A percentile compares a stretch with the other conserved stretches of the same genome.
Conservation (phyloP, 1,140 invertebrate genomes). For the Ooceraea biroi region DNA sequence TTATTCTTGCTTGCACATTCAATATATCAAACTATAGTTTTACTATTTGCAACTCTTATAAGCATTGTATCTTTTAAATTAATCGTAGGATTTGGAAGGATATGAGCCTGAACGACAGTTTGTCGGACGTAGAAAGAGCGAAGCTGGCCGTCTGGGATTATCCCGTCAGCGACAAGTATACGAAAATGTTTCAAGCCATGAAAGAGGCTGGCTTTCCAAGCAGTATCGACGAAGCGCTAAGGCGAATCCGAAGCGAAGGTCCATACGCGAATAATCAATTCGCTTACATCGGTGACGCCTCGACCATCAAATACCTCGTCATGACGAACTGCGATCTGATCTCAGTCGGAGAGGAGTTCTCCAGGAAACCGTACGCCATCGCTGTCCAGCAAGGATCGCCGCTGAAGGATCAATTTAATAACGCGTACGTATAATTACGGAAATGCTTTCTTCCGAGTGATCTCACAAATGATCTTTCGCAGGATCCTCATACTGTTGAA, state of each 20-base stretch:
- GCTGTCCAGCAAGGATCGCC: conserved; percentile 98
- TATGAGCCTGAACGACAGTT: conserved; percentile 97
- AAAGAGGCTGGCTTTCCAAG: conserved; percentile 94
- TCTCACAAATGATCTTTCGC: too few species aligned
- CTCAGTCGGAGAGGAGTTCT: conserved; percentile 98
- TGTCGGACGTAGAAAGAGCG: conserved; percentile 95
- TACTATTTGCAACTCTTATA: too few species aligned
- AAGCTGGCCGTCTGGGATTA: conserved; percentile 99
- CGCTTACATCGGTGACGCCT: conserved; percentile 97
- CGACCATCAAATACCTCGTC: conserved; percentile 94
- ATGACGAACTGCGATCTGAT: conserved; percentile 96
- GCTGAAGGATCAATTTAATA: conserved; percentile 96
- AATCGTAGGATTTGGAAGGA: conserved; percentile 97
- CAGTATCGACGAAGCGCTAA: conserved; percentile 92
- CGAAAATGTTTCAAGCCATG: conserved; percentile 99
- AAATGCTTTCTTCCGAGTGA: too few species aligned
- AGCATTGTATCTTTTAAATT: conserved; percentile 6
- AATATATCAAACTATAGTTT: too few species aligned
- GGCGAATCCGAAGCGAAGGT: conserved; percentile 89
- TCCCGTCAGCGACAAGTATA: conserved; percentile 99
- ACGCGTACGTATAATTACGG: conserved; percentile 93
- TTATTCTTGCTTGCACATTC: not conserved
- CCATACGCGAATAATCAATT: conserved; percentile 93
- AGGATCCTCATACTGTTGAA: conserved; percentile 96
- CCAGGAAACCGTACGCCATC: conserved; percentile 97